These are phyloP conservation scores for Serripes groenlandicus DNA, from an alignment of 2,888 invertebrate species.

Conservation along the genomic window DNA sequence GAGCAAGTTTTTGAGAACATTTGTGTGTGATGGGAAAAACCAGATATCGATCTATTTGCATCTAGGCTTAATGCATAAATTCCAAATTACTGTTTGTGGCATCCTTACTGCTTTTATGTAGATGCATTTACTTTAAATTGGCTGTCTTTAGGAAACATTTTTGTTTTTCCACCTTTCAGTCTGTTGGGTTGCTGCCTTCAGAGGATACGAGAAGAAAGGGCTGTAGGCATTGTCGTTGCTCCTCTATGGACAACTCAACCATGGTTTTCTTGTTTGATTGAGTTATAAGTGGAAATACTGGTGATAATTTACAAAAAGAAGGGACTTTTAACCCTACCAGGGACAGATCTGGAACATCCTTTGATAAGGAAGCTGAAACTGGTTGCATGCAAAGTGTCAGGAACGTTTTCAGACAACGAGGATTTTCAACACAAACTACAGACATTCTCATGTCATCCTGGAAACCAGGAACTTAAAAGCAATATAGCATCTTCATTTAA, in stretches of 20 bases:
- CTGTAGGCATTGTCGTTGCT: slow-evolving; percentile 36
- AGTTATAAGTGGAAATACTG: slow-evolving; percentile 30
- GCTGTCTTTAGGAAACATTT: background rate
- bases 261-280: background rate
- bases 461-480: slow-evolving; percentile 48
- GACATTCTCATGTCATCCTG: slow-evolving; percentile 58
- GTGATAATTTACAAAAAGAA: slow-evolving; percentile 8
- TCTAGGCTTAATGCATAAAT: slow-evolving; percentile 14
- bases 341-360: slow-evolving; percentile 16
- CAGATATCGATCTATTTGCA: slow-evolving; percentile 42
- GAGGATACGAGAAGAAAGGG: slow-evolving; percentile 44
- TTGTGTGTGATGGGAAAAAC: background rate
- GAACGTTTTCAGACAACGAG: slow-evolving; percentile 27
- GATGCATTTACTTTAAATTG: slow-evolving; percentile 44
- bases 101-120: slow-evolving; percentile 3
- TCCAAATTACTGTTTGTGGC: background rate
- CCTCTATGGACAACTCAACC: slow-evolving; percentile 19
- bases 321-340: slow-evolving; percentile 6
- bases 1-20: slow-evolving; percentile 19
- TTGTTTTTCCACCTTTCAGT: slow-evolving; percentile 43
- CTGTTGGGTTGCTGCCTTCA: slow-evolving; percentile 1
- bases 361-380: slow-evolving; percentile 25
- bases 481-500: slow-evolving; percentile 35
- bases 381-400: slow-evolving; percentile 45
- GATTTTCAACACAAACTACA: slow-evolving; percentile 29